Base-by-base conservation (phyloP, 2,888 invertebrate genomes). In the Napeogenes inachia region DNA sequence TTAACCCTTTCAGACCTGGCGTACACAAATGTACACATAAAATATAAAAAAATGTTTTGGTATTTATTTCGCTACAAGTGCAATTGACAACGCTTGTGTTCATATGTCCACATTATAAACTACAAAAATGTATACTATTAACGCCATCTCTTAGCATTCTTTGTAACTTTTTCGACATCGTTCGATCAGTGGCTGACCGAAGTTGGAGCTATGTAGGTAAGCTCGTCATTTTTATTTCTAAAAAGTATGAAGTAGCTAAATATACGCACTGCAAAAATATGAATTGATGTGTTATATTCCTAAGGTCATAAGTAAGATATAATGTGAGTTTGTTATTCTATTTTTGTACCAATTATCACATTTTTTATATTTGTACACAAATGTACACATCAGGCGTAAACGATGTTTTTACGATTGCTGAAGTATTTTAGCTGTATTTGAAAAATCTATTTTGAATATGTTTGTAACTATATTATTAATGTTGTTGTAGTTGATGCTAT, bases 261-360 rank as follows among this genome's bases (percentile, higher is more conserved):
- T 59, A 66, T 58, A 67, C 56, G 57, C 56, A 50, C 58, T 67
- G 62, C 45, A 64, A 67, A 54, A 67, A 56, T 57, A 59, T 61
- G 35, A 54, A 42, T 57, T 35, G 46, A 67, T 67, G 54, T 62
- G 59, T 61, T 57, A 67, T 62, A 67, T 59, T 62, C 33, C 56
- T 60, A 54, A 59, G 56, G 57, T 67, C 58, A 68, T 21, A 21
- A 21, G 21, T 21, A 21, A 21, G 1, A 21, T 21, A 21, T 21
- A 21, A 21, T 21, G 0, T 21, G 21, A 21, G n/a, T n/a, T n/a
- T n/a, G n/a, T n/a, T n/a, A n/a, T n/a, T n/a, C n/a, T n/a, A n/a
- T n/a, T n/a, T n/a, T n/a, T n/a, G n/a, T n/a, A n/a, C n/a, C n/a
- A n/a, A n/a, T n/a, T n/a, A n/a, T n/a, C n/a, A n/a, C n/a, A n/a